Conservation (phyloP, 2,888 invertebrate species). For the Antheraea yamamai region DNA sequence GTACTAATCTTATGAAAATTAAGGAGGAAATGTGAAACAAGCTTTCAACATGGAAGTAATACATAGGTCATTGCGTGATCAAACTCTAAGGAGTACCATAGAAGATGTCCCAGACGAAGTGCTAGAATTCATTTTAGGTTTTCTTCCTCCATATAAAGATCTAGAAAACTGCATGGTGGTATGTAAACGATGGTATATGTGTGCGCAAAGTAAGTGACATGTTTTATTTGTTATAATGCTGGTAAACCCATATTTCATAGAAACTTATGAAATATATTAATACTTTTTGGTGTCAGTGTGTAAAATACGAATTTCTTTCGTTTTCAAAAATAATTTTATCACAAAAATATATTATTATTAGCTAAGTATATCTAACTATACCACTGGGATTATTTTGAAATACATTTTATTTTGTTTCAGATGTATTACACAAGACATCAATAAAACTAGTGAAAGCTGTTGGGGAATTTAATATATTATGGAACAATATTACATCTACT, state of each 20-base stretch:
- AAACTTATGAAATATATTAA: background rate
- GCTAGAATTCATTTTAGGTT: constrained; percentile 93
- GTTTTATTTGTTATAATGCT: constrained; percentile 5
- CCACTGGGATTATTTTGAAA: background rate
- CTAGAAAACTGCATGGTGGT: constrained; percentile 93
- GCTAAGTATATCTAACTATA: background rate
- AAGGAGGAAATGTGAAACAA: constrained; percentile 18
- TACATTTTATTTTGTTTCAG: constrained; percentile 75
- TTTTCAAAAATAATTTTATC: background rate
- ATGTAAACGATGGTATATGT: constrained; percentile 92
- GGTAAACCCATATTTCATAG: constrained; percentile 2
- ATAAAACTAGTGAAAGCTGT: constrained; percentile 90
- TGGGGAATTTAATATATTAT: constrained; percentile 87
- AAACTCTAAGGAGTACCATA: constrained; percentile 60
- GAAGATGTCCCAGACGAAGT: constrained; percentile 96
- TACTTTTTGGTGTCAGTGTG: background rate
- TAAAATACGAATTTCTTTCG: background rate
- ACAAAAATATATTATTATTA: constrained; percentile 19
- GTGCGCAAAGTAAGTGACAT: constrained; percentile 88
- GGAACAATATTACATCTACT: constrained; percentile 84
- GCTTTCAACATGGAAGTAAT: constrained; percentile 60
- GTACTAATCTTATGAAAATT: constrained; percentile 34
- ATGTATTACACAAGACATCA: constrained; percentile 88
- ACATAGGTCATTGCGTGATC: constrained; percentile 56
- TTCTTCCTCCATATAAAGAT: constrained; percentile 95